Evolutionary conservation across 2,797 vertebrate genomes (phyloP), one percentile per base, ranked within the genome.

Genomic region (Margarornis squamiger): DNA sequence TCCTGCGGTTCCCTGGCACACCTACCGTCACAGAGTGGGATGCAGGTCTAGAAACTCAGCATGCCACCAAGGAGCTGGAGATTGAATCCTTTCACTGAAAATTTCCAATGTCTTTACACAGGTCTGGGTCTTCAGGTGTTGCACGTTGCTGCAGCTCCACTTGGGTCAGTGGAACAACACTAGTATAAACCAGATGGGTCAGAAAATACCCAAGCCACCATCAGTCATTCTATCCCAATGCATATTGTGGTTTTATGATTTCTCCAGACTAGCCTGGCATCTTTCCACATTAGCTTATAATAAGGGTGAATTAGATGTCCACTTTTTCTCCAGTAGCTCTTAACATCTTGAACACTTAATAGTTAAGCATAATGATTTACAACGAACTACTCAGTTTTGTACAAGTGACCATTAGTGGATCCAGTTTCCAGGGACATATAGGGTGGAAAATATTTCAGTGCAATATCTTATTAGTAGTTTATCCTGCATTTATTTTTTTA

Each of bases 1-100:
- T 63, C 30, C 66, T 2, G 1, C 2, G 1, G 30, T 38, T 71
- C 58, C 38, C 43, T 39, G 71, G 45, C n/a, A 36, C 48, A 19
- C 12, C 12, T 13, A 1, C 27, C 1, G 0, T 14, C 2, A 0
- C 5, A 7, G 48, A 55, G 52, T 18, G 22, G 22, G 10, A 10
- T 6, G 26, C 22, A 5, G 24, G 29, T 17, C 77, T 32, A 13
- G 9, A 36, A 52, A 32, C 70, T 51, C 32, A 20, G n/a, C 2
- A 0, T 67, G 34, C 36, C 57, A 46, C 22, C 5, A 2, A 84
- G 45, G 16, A 81, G 23, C 19, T 41, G 51, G 38, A 2, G 2
- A 2, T 1, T 14, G 16, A 36, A n/a, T 46, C 23, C 23, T 62
- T 52, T 66, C 17, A 11, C 1, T 30, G 54, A 46, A 62, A n/a